Evolutionary conservation across 2,113 vertebrate genomes (phyloP).

Genomic region (Lutjanus erythropterus): DNA sequence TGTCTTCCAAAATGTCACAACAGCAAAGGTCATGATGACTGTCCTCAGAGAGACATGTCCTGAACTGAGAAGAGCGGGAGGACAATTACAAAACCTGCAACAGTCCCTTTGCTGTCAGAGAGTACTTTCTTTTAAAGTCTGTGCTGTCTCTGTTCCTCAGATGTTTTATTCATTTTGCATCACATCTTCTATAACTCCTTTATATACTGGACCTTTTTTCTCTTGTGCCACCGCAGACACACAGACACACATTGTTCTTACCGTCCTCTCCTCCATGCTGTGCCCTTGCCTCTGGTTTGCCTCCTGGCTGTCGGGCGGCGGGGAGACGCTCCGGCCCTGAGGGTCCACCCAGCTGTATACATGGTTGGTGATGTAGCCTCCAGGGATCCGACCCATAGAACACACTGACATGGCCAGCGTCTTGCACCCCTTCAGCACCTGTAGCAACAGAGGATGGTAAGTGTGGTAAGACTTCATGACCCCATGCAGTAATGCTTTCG

Average conservation of each 20-base stretch:
- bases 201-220: not conserved
- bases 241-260: conserved; percentile 70
- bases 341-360: conserved; percentile 98
- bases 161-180: not conserved
- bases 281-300: conserved; percentile 80
- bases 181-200: not conserved
- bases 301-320: conserved; percentile 84
- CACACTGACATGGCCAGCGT: conserved; percentile 91
- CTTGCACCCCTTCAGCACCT: conserved; percentile 96
- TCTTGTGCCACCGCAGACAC: not conserved
- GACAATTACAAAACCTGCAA: not conserved
- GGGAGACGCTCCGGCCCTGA: conserved; percentile 91
- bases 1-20: conserved; percentile 9
- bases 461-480: not conserved
- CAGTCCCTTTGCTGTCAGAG: not conserved
- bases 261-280: conserved; percentile 90
- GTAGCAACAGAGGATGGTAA: conserved; percentile 18
- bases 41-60: not conserved
- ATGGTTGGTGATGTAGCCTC: conserved; percentile 92
- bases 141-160: not conserved
- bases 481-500: not conserved
- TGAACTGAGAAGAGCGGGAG: not conserved
- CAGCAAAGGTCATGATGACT: conserved; percentile 20
- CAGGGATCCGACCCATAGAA: conserved; percentile 91
- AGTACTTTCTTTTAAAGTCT: not conserved